These are phyloP conservation scores for Stichopus chloronotus DNA, from an alignment of 35 echinoderm and acorn worm genomes.

Conservation along the genomic window DNA sequence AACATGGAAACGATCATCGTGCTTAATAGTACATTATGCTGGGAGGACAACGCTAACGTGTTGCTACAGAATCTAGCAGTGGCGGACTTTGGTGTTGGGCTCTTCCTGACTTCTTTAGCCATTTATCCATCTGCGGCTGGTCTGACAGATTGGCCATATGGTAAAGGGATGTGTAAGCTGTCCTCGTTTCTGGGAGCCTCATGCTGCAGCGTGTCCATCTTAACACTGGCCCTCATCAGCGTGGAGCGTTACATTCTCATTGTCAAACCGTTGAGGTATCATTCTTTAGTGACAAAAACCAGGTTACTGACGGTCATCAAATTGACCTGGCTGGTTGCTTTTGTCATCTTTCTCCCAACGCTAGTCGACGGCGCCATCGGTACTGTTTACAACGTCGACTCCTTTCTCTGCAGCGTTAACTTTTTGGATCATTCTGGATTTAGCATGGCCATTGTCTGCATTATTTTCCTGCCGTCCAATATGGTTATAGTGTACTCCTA, in stretches of 20 bases:
- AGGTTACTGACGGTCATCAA: neutral
- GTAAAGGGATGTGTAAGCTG: constrained; percentile 32
- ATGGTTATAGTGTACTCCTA: constrained; percentile 24
- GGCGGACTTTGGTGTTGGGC: constrained; percentile 46
- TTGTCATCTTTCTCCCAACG: neutral
- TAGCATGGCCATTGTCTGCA: neutral
- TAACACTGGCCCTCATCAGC: constrained; percentile 29
- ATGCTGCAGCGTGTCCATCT: constrained; percentile 27
- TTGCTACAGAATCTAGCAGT: constrained; percentile 44
- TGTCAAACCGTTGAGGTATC: constrained; percentile 22
- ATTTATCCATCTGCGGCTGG: constrained; percentile 20
- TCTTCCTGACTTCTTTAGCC: constrained; percentile 12
- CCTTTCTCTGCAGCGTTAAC: constrained; percentile 45
- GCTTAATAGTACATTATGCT: neutral
- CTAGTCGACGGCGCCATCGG: neutral
- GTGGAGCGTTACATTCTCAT: constrained; percentile 56
- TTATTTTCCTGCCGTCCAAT: constrained; percentile 39
- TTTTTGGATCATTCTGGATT: constrained; percentile 4
- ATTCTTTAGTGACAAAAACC: neutral
- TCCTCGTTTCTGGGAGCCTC: constrained; percentile 42
- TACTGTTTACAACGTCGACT: constrained; percentile 41
- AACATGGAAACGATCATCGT: constrained; percentile 23
- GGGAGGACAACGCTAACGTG: constrained; percentile 16
- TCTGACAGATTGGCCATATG: constrained; percentile 44
- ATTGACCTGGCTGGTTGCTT: neutral